Base-by-base conservation (phyloP, 2,797 vertebrate genomes). In the Sparus aurata region DNA sequence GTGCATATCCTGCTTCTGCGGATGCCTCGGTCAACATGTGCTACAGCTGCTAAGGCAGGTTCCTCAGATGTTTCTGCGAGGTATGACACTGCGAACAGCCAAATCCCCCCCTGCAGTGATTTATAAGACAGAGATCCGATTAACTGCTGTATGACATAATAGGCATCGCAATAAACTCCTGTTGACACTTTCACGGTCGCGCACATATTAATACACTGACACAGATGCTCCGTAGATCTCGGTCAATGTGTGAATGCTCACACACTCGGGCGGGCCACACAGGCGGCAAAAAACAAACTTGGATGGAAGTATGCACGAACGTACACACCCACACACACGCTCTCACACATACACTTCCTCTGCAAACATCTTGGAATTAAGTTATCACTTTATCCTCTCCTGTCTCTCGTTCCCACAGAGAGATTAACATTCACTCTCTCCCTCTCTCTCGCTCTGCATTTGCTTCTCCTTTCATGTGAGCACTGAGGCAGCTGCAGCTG, bases 401-500 rank as follows among this genome's bases (percentile, higher is more conserved):
- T 87, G 87, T 86, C 91, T 92, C 72, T 73, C 83, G 77, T 91
- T 94, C 92, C 89, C 89, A 91, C 85, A 89, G 85, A 86, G 83
- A 92, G 91, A 91, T 91, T 91, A 94, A 90, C 90, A 92, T 89
- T 89, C 86, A 86, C 80, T 67, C 74, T 83, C 79, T 71, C 77
- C 82, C 82, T 82, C 80, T 77, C 79, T 71, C 77, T 82, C 82
- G 79, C 80, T 77, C 79, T 70, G 75, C 84, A 54, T 84, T 87
- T 73, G 84, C 87, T 59, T 85, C 85, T 80, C 73, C 86, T 92
- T 92, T 93, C 89, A 93, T 90, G 91, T 91, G 79, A 91, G 88
- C 83, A 78, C 77, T 73, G 85, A 92, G 88, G 84, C 92, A 93
- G 90, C 92, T 93, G 91, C 91, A 92, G 92, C 91, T 92, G 90